These are phyloP conservation scores for Apaloderma vittatum DNA, from an alignment of 2,113 vertebrate species.

Conservation along the genomic window DNA sequence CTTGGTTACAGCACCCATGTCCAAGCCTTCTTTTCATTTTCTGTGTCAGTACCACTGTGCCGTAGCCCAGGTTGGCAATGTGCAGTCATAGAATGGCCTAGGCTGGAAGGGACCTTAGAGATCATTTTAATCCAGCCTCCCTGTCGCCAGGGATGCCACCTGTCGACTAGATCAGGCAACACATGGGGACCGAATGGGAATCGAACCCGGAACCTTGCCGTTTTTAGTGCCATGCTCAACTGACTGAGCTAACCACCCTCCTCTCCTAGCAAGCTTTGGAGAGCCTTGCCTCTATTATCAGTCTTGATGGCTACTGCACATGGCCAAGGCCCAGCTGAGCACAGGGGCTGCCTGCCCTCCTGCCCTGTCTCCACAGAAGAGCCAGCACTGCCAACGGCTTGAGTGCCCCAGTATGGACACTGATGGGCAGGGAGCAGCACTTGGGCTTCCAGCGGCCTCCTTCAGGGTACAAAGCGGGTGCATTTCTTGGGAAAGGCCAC, in stretches of 20 bases:
- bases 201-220: no score
- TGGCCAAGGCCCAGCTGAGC: neutral
- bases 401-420: neutral
- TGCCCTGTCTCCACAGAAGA: neutral
- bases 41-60: neutral
- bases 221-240: no score
- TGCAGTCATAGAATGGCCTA: no score
- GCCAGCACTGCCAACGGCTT: no score
- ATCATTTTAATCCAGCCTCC: no score
- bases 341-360: neutral
- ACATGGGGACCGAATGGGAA: no score
- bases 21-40: neutral
- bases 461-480: neutral
- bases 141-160: no score
- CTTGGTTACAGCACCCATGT: neutral
- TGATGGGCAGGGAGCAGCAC: neutral
- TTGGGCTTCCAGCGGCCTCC: neutral
- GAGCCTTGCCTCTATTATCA: neutral
- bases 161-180: no score
- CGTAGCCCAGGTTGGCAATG: neutral
- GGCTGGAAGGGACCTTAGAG: no score
- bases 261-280: neutral
- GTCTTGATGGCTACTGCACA: neutral
- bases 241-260: no score
- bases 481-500: neutral